Percentiles rank a stretch among this genome's conserved stretches.
Conservation (phyloP, 1,140 invertebrate species). For the Euglossa dilemma region DNA sequence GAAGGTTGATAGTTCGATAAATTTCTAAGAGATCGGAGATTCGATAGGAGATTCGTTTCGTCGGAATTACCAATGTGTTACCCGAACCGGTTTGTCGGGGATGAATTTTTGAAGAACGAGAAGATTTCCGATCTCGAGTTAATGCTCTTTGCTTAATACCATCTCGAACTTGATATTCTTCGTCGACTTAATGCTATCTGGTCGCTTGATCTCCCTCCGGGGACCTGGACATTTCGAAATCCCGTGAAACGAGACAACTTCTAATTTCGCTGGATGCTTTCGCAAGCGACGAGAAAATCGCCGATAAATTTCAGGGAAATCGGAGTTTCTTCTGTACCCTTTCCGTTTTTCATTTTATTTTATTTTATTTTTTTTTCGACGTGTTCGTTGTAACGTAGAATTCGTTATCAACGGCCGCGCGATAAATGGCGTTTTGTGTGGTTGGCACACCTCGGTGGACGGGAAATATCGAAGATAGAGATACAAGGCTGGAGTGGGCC, state of each 20-base stretch:
- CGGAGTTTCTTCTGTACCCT: not conserved
- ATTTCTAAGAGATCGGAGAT: not conserved
- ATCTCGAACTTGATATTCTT: slow-evolving; percentile 6
- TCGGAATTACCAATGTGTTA: not conserved
- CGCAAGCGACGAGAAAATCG: not conserved
- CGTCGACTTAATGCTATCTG: slow-evolving; percentile 12
- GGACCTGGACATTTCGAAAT: not conserved
- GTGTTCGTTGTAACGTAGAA: too few species aligned
- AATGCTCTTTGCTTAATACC: slow-evolving; percentile 26
- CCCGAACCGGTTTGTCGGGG: not conserved
- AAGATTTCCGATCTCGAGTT: not conserved
- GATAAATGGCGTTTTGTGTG: not conserved
- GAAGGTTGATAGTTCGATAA: not conserved
- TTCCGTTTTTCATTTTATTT: not conserved
- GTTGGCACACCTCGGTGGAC: not conserved
- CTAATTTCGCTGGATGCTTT: not conserved
- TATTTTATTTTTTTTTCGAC: too few species aligned
- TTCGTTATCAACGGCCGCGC: too few species aligned
- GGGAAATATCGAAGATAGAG: not conserved
- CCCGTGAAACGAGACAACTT: not conserved
- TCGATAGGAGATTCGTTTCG: not conserved
- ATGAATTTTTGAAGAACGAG: not conserved
- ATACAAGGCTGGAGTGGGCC: too few species aligned
- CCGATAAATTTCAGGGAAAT: not conserved
- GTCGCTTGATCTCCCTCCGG: slow-evolving; percentile 11